These are phyloP conservation scores for Neotoxoptera formosana DNA, from an alignment of 1,140 invertebrate species.

Conservation along the genomic window DNA sequence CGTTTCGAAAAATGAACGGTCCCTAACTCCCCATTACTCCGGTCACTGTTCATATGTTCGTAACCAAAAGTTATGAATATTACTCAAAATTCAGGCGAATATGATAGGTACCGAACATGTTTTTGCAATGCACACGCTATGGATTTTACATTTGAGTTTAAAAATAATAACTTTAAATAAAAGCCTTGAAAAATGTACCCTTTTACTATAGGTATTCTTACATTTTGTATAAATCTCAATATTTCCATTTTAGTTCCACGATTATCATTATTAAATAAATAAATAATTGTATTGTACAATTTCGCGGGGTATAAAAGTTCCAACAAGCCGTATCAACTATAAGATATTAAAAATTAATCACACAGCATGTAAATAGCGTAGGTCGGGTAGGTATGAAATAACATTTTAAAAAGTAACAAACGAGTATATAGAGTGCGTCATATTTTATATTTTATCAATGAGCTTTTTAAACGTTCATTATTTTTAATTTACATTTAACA, in stretches of 20 bases:
- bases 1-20: not conserved
- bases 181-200: not conserved
- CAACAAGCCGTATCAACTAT: not conserved
- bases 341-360: not conserved
- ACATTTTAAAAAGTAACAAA: not conserved
- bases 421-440: not conserved
- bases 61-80: not conserved
- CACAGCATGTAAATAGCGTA: not conserved
- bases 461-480: not conserved
- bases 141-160: not conserved
- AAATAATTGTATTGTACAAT: not conserved
- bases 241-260: not conserved
- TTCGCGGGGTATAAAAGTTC: not conserved
- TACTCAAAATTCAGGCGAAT: not conserved
- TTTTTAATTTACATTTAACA: not conserved
- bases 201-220: not conserved
- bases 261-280: not conserved
- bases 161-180: not conserved
- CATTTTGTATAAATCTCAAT: not conserved
- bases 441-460: not conserved
- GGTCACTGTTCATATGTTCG: not conserved
- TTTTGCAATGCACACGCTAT: not conserved
- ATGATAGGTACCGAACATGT: not conserved
- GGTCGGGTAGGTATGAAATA: not conserved
- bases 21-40: not conserved